Evolutionary conservation across 37 sponge, comb jelly and placozoan species (phyloP).

Genomic region (Tethya wilhelma): DNA sequence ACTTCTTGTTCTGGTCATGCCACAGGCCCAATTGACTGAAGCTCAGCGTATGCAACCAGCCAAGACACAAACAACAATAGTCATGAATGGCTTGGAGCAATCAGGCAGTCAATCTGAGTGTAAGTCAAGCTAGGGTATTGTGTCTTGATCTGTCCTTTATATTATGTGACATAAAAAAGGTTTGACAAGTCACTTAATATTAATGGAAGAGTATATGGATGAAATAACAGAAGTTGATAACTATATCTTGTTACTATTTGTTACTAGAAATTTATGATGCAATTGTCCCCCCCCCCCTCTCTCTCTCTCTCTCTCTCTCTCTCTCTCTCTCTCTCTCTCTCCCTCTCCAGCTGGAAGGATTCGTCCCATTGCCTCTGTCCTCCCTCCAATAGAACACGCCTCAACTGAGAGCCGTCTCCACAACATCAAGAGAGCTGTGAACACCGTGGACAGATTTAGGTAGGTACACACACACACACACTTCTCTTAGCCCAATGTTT

Average conservation of each 20-base stretch:
- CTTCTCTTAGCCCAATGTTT: too few species aligned
- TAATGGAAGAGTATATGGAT: too few species aligned
- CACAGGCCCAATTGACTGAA: not conserved
- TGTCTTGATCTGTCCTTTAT: too few species aligned
- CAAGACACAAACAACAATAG: not conserved
- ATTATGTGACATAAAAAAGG: too few species aligned
- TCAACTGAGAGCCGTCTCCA: constrained; percentile 13
- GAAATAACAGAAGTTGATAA: too few species aligned
- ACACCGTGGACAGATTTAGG: constrained; percentile 78
- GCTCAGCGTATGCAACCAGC: not conserved
- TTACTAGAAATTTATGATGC: too few species aligned
- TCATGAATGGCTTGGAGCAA: constrained; percentile 15
- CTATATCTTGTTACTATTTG: too few species aligned
- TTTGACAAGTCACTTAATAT: too few species aligned
- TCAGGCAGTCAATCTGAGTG: not conserved
- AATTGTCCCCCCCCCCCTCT: constrained; percentile 7
- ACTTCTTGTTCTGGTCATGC: not conserved
- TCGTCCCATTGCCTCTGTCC: constrained; percentile 56
- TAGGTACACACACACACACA: constrained; percentile 2
- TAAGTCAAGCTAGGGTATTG: too few species aligned
- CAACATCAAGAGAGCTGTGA: constrained; percentile 67
- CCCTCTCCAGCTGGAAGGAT: too few species aligned
- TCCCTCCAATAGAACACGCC: constrained; percentile 19
- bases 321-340: constrained; percentile 7
- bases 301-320: not conserved